Evolutionary conservation across 2,888 invertebrate genomes (phyloP), one percentile per base, ranked within the genome.

Genomic region (Corbicula japonica): DNA sequence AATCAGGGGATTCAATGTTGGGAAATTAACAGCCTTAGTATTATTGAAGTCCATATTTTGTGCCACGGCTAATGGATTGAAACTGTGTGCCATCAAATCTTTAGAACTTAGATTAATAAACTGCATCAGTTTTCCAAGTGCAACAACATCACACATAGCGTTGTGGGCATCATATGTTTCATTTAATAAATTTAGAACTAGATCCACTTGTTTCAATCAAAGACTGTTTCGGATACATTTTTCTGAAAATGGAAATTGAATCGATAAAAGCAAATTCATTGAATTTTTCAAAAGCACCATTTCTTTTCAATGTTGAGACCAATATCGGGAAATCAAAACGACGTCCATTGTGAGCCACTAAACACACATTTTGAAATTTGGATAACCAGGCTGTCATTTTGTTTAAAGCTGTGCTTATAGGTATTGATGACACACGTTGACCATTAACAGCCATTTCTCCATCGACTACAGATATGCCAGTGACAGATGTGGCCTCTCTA

Each of bases 281-380:
- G n/a, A 48, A 48, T 48, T 23, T 8, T 8, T 48, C 5, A 48
- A 48, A 48, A 4, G 48, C 48, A 48, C 48, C 48, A 48, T 8
- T 12, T 8, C 5, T 48, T 48, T 8, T 23, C 15, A 48, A 48
- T 6, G 23, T 48, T 8, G 48, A 12, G 23, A 48, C 48, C 15
- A 48, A 48, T 21, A 48, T 48, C 48, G 48, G 15, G 21, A n/a
- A n/a, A n/a, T n/a, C n/a, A n/a, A n/a, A n/a, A n/a, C n/a, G n/a
- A n/a, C n/a, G n/a, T n/a, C n/a, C 48, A 23, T 48, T 48, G 23
- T 48, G 48, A 48, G 48, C 48, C n/a, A 48, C 15, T 21, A 48
- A 48, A 23, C 48, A 6, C 5, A 48, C 48, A 48, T 48, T 48
- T 48, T 4, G 48, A 48, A 4, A 48, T 23, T 48, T 48, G n/a